phyloP scores from a whole-genome alignment of 1,140 invertebrate genomes.

The Acromyrmex echinatior region DNA sequence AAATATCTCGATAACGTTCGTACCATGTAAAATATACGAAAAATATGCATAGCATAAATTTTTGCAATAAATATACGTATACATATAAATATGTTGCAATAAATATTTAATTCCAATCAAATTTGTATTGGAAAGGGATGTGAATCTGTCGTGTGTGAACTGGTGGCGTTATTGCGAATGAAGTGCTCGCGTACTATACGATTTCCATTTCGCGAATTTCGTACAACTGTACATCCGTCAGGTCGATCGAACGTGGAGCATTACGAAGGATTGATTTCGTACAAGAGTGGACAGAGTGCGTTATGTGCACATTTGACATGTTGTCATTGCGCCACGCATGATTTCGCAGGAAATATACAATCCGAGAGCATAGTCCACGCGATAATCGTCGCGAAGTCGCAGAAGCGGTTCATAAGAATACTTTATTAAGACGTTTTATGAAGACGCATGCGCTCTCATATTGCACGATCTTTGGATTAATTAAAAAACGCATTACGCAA shows the following conservation, averaged over 20 bases:
- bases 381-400: background rate
- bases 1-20: background rate
- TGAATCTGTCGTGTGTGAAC: slow-evolving; percentile 10
- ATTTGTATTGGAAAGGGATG: background rate
- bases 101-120: background rate
- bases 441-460: background rate
- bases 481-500: background rate
- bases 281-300: background rate
- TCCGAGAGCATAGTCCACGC: background rate
- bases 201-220: slow-evolving; percentile 40
- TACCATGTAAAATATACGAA: background rate
- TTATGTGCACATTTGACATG: slow-evolving; percentile 34
- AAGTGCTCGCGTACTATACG: background rate
- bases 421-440: background rate
- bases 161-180: slow-evolving; percentile 3
- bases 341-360: slow-evolving; percentile 5
- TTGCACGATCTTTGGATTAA: background rate
- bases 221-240: slow-evolving; percentile 1
- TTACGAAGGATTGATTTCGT: slow-evolving; percentile 24
- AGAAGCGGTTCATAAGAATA: background rate
- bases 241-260: slow-evolving; percentile 16
- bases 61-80: background rate
- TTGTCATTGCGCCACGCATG: background rate
- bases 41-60: background rate
- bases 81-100: too few species aligned